These are phyloP conservation scores for Tigriopus californicus DNA, from an alignment of 2,888 invertebrate genomes.

Conservation along the genomic window DNA sequence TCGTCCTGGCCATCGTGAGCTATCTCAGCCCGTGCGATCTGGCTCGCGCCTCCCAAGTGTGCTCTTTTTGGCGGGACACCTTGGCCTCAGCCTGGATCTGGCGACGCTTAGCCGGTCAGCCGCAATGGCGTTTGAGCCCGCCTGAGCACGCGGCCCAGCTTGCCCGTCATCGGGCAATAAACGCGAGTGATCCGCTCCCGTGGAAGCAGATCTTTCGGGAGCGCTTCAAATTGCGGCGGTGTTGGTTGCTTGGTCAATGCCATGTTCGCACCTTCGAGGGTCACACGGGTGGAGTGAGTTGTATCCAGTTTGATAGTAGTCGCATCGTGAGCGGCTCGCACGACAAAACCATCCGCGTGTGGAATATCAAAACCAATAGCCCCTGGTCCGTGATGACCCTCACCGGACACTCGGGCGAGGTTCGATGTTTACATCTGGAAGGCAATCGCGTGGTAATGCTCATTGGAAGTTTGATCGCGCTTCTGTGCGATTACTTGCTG, in stretches of 20 bases:
- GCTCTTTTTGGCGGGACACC: constrained; percentile 25
- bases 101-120: constrained; percentile 28
- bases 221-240: constrained; percentile 29
- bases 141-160: constrained; percentile 29
- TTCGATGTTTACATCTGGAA: constrained; percentile 32
- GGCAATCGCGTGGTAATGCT: constrained; percentile 19
- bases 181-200: constrained; percentile 18
- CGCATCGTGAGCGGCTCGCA: constrained; percentile 34
- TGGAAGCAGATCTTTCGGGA: constrained; percentile 29
- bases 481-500: too few relatives aligned
- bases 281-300: constrained; percentile 33
- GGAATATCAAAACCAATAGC: constrained; percentile 34
- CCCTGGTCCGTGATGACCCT: constrained; percentile 34
- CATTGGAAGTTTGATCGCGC: constrained; percentile 18
- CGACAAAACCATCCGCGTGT: constrained; percentile 35
- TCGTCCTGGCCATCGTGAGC: constrained; percentile 28
- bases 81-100: constrained; percentile 28
- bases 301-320: constrained; percentile 34
- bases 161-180: constrained; percentile 23
- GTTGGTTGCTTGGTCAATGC: constrained; percentile 33
- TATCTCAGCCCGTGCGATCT: constrained; percentile 28
- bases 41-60: constrained; percentile 20
- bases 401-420: constrained; percentile 33
- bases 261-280: constrained; percentile 34
- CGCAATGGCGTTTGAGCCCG: constrained; percentile 29